Evolutionary conservation across 2,113 vertebrate species (phyloP).

Genomic region (Zapornia atra): DNA sequence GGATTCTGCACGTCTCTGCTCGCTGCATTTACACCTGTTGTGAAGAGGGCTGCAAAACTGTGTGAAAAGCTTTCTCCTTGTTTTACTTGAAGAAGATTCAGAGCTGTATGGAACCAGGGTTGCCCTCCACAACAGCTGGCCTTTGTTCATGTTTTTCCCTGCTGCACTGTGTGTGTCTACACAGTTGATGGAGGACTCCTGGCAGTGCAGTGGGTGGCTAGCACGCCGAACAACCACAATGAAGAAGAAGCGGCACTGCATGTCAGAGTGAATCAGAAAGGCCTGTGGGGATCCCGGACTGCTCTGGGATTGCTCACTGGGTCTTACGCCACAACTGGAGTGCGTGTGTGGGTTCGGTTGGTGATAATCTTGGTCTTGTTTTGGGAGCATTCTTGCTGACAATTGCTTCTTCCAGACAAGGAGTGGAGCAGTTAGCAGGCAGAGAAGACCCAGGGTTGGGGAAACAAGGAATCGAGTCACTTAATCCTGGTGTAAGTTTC

Average conservation of each 20-base stretch:
- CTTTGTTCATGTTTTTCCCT: background rate
- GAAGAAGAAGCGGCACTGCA: background rate
- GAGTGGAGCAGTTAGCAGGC: background rate
- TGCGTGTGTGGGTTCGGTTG: background rate
- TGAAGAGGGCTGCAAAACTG: background rate
- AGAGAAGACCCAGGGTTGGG: background rate
- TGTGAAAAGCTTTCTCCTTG: background rate
- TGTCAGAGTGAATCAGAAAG: background rate
- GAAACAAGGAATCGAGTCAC: constrained; percentile 22
- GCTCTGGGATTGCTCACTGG: background rate
- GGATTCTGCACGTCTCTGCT: background rate
- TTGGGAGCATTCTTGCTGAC: background rate
- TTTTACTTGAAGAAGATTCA: background rate
- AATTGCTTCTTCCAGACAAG: background rate
- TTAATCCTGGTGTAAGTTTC: constrained; percentile 58
- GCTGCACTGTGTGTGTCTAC: background rate
- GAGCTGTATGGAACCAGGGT: background rate
- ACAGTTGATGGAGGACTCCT: background rate
- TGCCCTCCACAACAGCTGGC: background rate
- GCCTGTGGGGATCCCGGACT: background rate
- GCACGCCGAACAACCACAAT: background rate
- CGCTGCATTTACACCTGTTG: background rate
- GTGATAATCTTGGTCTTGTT: background rate
- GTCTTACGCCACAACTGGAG: background rate
- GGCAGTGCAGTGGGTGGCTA: background rate